Percentiles rank a stretch among this genome's conserved stretches.
phyloP scores from a whole-genome alignment of 2,113 vertebrate species.

The Rhinichthys klamathensis region DNA sequence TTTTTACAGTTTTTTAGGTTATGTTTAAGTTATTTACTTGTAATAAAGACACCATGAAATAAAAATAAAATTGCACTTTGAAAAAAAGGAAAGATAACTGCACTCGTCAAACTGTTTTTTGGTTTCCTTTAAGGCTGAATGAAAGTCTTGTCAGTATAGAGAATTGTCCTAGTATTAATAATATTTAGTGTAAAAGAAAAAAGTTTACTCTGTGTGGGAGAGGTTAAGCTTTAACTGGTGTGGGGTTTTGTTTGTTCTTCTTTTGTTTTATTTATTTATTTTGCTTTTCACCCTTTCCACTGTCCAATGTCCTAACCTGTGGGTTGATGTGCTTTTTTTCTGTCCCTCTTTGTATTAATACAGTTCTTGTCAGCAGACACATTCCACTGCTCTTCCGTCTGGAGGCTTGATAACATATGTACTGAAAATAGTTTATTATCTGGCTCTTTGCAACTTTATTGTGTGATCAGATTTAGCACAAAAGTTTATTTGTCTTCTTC shows the following conservation, averaged over 20 bases:
- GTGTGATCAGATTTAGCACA: not conserved
- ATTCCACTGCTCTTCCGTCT: conserved; percentile 3
- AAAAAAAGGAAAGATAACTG: not conserved
- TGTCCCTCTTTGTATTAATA: conserved; percentile 3
- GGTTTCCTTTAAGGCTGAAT: not conserved
- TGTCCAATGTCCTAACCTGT: not conserved
- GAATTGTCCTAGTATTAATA: not conserved
- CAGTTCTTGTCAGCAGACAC: conserved; percentile 1
- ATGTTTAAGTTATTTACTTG: not conserved
- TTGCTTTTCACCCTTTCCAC: not conserved
- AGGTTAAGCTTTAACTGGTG: not conserved
- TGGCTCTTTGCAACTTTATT: not conserved
- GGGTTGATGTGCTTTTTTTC: not conserved
- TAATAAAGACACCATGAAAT: not conserved
- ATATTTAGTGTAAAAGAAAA: not conserved
- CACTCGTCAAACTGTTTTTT: not conserved
- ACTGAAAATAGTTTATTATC: conserved; percentile 4
- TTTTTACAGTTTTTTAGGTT: not conserved
- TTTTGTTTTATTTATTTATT: not conserved
- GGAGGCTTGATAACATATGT: not conserved
- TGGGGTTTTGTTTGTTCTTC: not conserved
- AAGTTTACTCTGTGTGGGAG: not conserved
- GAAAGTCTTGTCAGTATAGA: not conserved
- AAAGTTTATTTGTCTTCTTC: no score
- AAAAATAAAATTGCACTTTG: not conserved